Base-by-base conservation (phyloP, 2,888 invertebrate genomes). In the Deilephila elpenor region DNA sequence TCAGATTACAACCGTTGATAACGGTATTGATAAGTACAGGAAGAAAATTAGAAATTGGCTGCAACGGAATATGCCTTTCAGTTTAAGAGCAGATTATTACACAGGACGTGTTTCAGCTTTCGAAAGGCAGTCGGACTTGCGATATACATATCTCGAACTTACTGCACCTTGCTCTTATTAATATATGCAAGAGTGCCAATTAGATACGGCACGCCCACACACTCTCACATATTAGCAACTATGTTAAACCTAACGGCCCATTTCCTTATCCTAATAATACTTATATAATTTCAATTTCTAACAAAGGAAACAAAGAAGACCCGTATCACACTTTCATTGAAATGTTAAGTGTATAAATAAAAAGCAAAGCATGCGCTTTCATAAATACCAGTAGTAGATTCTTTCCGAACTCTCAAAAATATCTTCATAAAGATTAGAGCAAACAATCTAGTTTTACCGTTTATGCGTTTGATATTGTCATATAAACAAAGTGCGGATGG, bases 141-240 rank as follows among this genome's bases (percentile, higher is more conserved):
- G 88, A 87, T 89, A 87, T 86, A 88, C 85, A 88, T 89, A 85
- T 79, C 77, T 82, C 79, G 82, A 77, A 72, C 59, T 71, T 73
- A 75, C 80, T 80, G 83, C 82, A 83, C 83, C 81, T 85, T 85
- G 83, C 84, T 78, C 79, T 81, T 85, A 90, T 88, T 88, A 89
- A 91, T 86, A 78, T 86, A 92, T 91, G 91, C 88, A 91, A 90
- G 86, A 88, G 89, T 88, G 92, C 88, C 88, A 92, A 92, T 91
- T 88, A 90, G 86, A 92, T 90, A 88, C 90, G 83, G 88, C 88
- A 90, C 88, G 85, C 86, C 86, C 84, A 87, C 51, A 32, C 32
- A 61, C 64, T 64, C 37, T 37, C 37, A 19, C 34, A 64, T 37
- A n/a, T 37, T 62, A 20, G 44, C n/a, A 5, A 37, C 64, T 59